phyloP scores from a whole-genome alignment of 35 echinoderm and acorn worm genomes.

The Apostichopus californicus region DNA sequence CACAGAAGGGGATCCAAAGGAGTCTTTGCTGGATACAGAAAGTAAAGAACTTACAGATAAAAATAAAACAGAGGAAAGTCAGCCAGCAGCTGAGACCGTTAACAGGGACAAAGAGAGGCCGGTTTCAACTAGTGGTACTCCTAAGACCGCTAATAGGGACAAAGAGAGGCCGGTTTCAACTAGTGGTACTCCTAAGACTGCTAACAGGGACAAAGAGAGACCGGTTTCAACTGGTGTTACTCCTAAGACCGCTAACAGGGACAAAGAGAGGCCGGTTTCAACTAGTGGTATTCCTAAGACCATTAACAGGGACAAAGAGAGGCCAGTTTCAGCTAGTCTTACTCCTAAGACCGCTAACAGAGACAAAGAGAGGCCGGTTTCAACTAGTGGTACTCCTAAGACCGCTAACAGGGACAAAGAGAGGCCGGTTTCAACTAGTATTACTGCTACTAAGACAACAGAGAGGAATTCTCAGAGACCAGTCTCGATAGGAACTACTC shows the following conservation, averaged over 20 bases:
- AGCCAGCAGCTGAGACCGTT: slow-evolving; percentile 5
- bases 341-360: background rate
- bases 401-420: background rate
- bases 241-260: background rate
- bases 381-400: background rate
- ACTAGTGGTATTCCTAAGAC: background rate
- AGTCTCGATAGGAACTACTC: background rate
- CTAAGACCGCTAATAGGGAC: background rate
- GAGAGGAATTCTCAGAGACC: background rate
- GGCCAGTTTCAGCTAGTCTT: background rate
- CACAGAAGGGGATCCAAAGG: slow-evolving; percentile 30
- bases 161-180: background rate
- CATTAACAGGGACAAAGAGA: background rate
- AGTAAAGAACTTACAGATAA: no score
- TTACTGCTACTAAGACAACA: background rate
- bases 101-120: background rate
- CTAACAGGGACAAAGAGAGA: background rate
- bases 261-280: background rate
- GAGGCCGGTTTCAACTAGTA: background rate
- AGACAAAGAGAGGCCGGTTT: background rate
- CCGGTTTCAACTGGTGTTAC: background rate
- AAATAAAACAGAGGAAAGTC: slow-evolving; percentile 14
- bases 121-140: background rate
- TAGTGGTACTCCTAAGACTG: background rate
- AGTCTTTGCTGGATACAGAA: slow-evolving; percentile 1